Percentiles rank a stretch among this genome's conserved stretches.
phyloP scores from a whole-genome alignment of 30 jellyfish, hydroid and myxozoan genomes.

The Haliclystus octoradiatus region DNA sequence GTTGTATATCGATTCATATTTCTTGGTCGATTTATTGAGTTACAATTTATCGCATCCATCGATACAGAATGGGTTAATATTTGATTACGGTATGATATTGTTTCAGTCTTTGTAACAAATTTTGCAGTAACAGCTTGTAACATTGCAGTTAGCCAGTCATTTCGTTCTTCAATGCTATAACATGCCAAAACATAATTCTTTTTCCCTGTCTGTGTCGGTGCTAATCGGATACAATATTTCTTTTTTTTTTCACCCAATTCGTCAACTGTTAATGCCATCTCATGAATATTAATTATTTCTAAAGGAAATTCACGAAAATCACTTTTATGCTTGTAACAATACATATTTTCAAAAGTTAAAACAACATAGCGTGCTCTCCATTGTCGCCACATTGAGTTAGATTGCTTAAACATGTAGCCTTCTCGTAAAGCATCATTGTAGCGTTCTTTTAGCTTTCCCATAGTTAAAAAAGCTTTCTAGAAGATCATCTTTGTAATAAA shows the following conservation, averaged over 20 bases:
- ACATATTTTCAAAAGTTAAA: slow-evolving; percentile 14
- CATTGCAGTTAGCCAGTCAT: slow-evolving; percentile 54
- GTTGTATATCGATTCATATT: slow-evolving; percentile 20
- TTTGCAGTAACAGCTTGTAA: slow-evolving; percentile 35
- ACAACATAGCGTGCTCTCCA: slow-evolving; percentile 57
- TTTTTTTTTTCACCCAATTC: slow-evolving; percentile 31
- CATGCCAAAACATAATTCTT: slow-evolving; percentile 31
- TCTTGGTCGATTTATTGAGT: slow-evolving; percentile 37
- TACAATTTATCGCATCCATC: slow-evolving; percentile 19
- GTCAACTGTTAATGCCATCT: slow-evolving; percentile 25
- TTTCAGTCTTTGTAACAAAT: slow-evolving; percentile 28
- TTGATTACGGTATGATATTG: slow-evolving; percentile 19
- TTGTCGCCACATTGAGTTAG: slow-evolving; percentile 29
- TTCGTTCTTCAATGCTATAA: slow-evolving; percentile 37
- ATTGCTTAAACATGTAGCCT: slow-evolving; percentile 37
- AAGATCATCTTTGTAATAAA: no score
- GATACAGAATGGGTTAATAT: slow-evolving; percentile 30
- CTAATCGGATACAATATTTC: slow-evolving; percentile 19
- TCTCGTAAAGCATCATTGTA: slow-evolving; percentile 42
- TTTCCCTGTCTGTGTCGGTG: slow-evolving; percentile 31
- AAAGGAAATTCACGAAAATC: slow-evolving; percentile 43
- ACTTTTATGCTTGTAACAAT: slow-evolving; percentile 30
- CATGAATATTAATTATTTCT: slow-evolving; percentile 22
- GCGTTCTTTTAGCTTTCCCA: no score
- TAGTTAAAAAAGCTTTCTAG: no score